Base-by-base conservation (phyloP, 2,113 vertebrate genomes). In the Ellobius talpinus region DNA sequence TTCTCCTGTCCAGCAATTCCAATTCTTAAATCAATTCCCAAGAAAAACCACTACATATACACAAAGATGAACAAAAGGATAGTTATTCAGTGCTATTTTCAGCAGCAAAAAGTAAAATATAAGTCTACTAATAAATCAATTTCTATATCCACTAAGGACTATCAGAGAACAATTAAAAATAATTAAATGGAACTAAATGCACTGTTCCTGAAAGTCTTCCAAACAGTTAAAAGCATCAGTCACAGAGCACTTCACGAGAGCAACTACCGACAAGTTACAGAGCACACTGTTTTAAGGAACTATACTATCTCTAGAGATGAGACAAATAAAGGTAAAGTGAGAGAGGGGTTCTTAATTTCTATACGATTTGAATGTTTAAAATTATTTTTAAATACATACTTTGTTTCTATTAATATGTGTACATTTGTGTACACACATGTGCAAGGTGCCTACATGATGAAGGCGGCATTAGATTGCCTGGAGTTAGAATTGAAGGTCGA, bases 101-200 rank as follows among this genome's bases (percentile, higher is more conserved):
- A 65, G 52, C 31, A 74, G 58, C 79, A 84, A 84, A 93, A 86
- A 73, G 68, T 12, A 5, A 52, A 94, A 17, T 76, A 1, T 50
- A 93, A 81, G 2, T 61, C 39, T 65, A 87, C 72, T 65, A 88
- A 65, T 24, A 86, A 92, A 72, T 58, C 45, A 93, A 92, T 66
- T 72, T 90, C 66, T 66, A 74, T 70, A 79, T 8, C 85, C 79
- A 84, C 1, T 74, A 88, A 91, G 11, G 33, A 82, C 79, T 76
- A 82, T 1, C 19, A 81, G 31, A 88, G 0, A 89, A 24, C 76
- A 93, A 36, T 79, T 85, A 58, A 94, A 97, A 91, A 88, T 65
- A 88, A 91, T 81, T 36, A 87, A 66, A 58, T 6, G 73, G 31
- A n/a, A 95, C 52, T 85, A 76, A 9, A 68, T 74, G 39, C 31